Base-by-base conservation (phyloP, 2,888 invertebrate species). In the Cephonodes hylas region DNA sequence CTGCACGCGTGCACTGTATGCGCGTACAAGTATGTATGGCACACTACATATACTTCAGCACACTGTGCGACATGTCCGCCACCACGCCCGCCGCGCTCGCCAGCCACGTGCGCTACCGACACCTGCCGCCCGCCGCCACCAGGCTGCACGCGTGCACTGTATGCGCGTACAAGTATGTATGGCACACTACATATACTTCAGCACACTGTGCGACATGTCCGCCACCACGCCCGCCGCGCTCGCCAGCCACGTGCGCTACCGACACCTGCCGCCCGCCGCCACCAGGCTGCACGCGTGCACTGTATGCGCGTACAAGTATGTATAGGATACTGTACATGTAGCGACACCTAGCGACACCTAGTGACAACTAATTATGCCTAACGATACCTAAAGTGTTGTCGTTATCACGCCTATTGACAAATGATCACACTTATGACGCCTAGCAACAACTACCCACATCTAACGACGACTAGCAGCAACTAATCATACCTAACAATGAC, bases 1-100 rank as follows among this genome's bases (percentile, higher is more conserved):
- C 81, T 91, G 1, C 95, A 95, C 77, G 86, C 88, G 83, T 95
- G 91, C 78, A 89, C 84, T 22, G 74, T 75, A 42, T 86, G 84
- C 65, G 46, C 64, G 0, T 81, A 86, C 63, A 82, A 72, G 85
- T 84, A 42, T 57, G 46, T 4, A 8, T 13, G 8, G n/a, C 25
- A 38, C 57, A 13, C 34, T 10, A 5, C 2, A n/a, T n/a, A n/a
- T n/a, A 2, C 8, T 13, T 10, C 34, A 99, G n/a, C 83, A 93
- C 94, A 6, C 94, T 96, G 81, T 99, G 99, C 85, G 97, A 98
- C 81, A 97, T 95, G n/a, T n/a, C n/a, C n/a, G n/a, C n/a, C n/a
- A n/a, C n/a, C n/a, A n/a, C n/a, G n/a, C n/a, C n/a, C n/a, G n/a
- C n/a, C n/a, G n/a, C n/a, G n/a, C n/a, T n/a, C n/a, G n/a, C n/a